Percentiles rank a stretch among this genome's conserved stretches.
phyloP scores from a whole-genome alignment of 2,888 invertebrate species.

The Drosophila nr. fundita region DNA sequence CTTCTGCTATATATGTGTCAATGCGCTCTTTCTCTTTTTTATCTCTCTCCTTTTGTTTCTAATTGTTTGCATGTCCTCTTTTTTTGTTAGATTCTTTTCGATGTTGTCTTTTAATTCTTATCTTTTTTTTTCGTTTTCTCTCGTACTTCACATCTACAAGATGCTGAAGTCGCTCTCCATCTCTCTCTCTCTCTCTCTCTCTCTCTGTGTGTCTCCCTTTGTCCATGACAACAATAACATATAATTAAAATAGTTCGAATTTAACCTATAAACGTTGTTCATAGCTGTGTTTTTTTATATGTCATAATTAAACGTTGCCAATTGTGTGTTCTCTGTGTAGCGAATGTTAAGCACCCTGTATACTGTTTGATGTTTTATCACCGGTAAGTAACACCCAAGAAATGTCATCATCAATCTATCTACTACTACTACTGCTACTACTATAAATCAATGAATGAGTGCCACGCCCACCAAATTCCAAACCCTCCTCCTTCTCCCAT shows the following conservation, averaged over 20 bases:
- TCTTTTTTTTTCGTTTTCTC: conserved; percentile 32
- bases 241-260: conserved; percentile 40
- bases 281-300: conserved; percentile 67
- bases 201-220: conserved; percentile 17
- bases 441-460: conserved; percentile 36
- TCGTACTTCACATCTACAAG: conserved; percentile 14
- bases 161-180: conserved; percentile 33
- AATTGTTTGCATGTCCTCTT: conserved; percentile 57
- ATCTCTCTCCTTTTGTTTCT: conserved; percentile 15
- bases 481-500: conserved; percentile 3
- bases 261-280: conserved; percentile 71
- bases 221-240: conserved; percentile 28
- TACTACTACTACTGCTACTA: conserved; percentile 13
- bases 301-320: conserved; percentile 83
- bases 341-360: conserved; percentile 84
- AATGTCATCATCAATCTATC: conserved; percentile 41
- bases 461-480: conserved; percentile 10
- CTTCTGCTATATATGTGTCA: conserved; percentile 26
- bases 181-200: neutral
- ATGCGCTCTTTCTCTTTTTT: conserved; percentile 32
- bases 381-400: conserved; percentile 81
- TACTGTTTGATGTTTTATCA: conserved; percentile 83
- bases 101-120: conserved; percentile 41
- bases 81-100: conserved; percentile 31
- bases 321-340: conserved; percentile 84